Evolutionary conservation across 2,797 vertebrate genomes (phyloP), one percentile per base, ranked within the genome.

Genomic region (Enteromius unitaeniatus): DNA sequence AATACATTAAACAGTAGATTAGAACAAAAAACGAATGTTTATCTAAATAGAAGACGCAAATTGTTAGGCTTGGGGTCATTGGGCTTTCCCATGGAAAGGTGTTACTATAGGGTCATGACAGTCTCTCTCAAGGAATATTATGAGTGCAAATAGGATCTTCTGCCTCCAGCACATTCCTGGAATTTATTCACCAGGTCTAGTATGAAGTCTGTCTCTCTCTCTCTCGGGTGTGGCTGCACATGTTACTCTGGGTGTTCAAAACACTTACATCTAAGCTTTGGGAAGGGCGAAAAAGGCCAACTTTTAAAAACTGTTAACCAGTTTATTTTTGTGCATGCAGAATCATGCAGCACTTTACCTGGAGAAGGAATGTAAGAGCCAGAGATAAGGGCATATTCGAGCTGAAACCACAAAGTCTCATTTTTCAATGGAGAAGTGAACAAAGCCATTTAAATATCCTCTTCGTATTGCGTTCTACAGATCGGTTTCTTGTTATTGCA

Each of bases 81-180:
- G 17, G 6, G 11, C 40, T 45, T 53, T 75, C 21, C 60, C n/a
- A 28, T 34, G 31, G 31, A 34, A 34, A 34, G 31, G 31, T 74
- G 19, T 51, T 26, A 51, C 42, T 26, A 19, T 7, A 47, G 17
- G 40, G 21, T 19, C n/a, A 67, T 37, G 11, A 4, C 77, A 68
- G 1, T 23, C 28, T 67, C 62, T 51, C 15, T 68, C 76, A 64
- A 45, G 37, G 58, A 53, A 21, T 4, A 40, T 40, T 37, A 40
- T 5, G 42, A 40, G 58, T 65, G 58, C 28, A 10, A 26, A n/a
- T 55, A 49, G 28, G 69, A 64, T 55, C 10, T 70, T 83, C 49
- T 34, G 74, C 82, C 82, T 83, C 37, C 6, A 40, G 74, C 82
- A 69, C 73, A 83, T 83, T 83, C 74, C 47, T 51, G 70, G 80